These are phyloP conservation scores for Aphodius sticticus DNA, from an alignment of 2,888 invertebrate genomes.

Conservation along the genomic window DNA sequence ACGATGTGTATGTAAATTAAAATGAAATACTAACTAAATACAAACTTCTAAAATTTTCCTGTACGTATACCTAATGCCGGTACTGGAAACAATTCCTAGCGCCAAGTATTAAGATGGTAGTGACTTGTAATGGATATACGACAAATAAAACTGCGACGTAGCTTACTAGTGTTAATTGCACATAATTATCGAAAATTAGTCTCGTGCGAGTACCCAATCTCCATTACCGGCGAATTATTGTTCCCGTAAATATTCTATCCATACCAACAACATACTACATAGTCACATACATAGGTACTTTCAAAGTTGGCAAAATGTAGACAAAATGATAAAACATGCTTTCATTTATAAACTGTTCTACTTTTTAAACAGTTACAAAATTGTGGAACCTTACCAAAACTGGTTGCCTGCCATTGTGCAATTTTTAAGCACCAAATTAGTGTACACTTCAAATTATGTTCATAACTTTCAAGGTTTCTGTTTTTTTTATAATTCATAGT, in stretches of 20 bases:
- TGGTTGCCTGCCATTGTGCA: not conserved
- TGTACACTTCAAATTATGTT: not conserved
- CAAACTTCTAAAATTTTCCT: too few species aligned
- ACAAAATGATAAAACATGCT: not conserved
- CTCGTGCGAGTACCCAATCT: not conserved
- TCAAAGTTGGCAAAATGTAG: not conserved
- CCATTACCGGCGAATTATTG: not conserved
- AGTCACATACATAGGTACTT: not conserved
- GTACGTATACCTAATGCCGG: not conserved
- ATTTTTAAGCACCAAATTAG: not conserved
- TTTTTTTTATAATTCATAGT: not conserved
- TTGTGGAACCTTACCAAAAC: slow-evolving; percentile 4
- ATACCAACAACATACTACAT: not conserved
- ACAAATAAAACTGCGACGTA: not conserved
- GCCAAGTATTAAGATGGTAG: not conserved
- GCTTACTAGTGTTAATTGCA: not conserved
- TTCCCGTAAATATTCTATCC: not conserved
- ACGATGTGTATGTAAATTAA: too few species aligned
- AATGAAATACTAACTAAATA: too few species aligned
- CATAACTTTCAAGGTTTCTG: not conserved
- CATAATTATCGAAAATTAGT: not conserved
- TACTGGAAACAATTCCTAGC: not conserved
- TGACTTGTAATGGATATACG: not conserved
- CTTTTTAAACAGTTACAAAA: not conserved
- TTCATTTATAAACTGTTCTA: not conserved